Evolutionary conservation across 2,888 invertebrate species (phyloP), one percentile per base, ranked within the genome.

Genomic region (Nomada hirtipes): DNA sequence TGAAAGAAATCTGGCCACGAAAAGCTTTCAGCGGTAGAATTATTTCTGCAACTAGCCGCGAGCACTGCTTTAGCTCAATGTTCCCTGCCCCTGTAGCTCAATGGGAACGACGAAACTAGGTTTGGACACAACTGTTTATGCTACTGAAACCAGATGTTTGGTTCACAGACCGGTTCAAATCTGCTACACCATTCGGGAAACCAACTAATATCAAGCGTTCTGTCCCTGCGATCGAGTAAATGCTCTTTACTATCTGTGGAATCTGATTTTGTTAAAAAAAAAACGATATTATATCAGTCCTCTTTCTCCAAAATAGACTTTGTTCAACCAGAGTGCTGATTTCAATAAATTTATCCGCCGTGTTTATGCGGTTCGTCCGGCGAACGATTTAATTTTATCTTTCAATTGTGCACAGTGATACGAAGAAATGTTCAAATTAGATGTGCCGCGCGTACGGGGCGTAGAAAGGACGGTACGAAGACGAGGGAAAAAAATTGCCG

Each of bases 121-220:
- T 64, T 69, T 80, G 50, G 61, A 61, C 47, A 52, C 55, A 36
- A 86, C 76, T 76, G 86, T 82, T 87, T 85, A 85, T 71, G 29
- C 70, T 72, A 60, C 60, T 57, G 50, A 70, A 86, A 67, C 82
- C 84, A 86, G 82, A 84, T 86, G 88, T 84, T 86, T 74, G 76
- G 71, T 70, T 68, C 68, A 36, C 79, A 64, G 69, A 26, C 44
- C 18, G 18, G 29, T 72, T 69, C 69, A 61, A 76, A 76, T 50
- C 55, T 57, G 59, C 59, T 53, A 76, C 74, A 77, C 72, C 69
- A 50, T 67, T 84, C 84, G 60, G 73, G 71, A 84, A 84, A 82
- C 68, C 73, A 79, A 79, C 82, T 86, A 86, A 82, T 76, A 77
- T 65, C 73, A 23, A 69, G n/a, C 52, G n/a, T 50, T 50, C 55